Evolutionary conservation across 2,888 invertebrate genomes (phyloP).

Genomic region (Dynastes tityus): DNA sequence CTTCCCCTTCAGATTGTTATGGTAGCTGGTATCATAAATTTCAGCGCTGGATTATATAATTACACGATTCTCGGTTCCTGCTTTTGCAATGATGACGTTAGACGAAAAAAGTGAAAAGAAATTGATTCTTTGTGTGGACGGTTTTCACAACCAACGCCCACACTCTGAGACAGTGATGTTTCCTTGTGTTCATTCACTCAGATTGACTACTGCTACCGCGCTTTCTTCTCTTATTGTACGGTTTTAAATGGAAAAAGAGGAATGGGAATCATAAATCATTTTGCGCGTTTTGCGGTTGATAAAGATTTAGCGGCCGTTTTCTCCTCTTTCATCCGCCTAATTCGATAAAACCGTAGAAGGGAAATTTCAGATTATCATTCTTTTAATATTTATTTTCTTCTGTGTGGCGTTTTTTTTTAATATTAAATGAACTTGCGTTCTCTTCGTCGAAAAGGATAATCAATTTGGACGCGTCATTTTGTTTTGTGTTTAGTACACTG

Average conservation of each 20-base stretch:
- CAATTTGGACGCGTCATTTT: constrained; percentile 52
- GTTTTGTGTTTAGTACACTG: constrained; percentile 40
- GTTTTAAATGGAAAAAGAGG: constrained; percentile 59
- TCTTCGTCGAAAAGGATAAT: constrained; percentile 48
- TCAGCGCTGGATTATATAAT: constrained; percentile 26
- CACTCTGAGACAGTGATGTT: constrained; percentile 21
- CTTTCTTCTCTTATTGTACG: constrained; percentile 53
- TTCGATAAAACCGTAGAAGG: constrained; percentile 62
- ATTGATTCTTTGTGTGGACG: constrained; percentile 64
- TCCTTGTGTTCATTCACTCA: constrained; percentile 40
- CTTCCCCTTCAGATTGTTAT: neutral
- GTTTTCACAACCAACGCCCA: constrained; percentile 2
- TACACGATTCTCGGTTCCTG: constrained; percentile 1
- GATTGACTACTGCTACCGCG: constrained; percentile 64
- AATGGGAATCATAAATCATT: constrained; percentile 69
- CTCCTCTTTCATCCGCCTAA: constrained; percentile 66
- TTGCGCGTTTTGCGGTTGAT: constrained; percentile 67
- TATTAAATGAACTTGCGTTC: constrained; percentile 43
- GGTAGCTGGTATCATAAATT: neutral
- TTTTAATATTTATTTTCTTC: constrained; percentile 68
- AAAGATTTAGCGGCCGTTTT: constrained; percentile 69
- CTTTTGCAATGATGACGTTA: constrained; percentile 27
- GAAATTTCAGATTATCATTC: constrained; percentile 69
- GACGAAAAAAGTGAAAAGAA: constrained; percentile 61
- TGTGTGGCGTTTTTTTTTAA: constrained; percentile 34